phyloP scores from a whole-genome alignment of 2,888 invertebrate species.

The Pristionchus maxplancki region DNA sequence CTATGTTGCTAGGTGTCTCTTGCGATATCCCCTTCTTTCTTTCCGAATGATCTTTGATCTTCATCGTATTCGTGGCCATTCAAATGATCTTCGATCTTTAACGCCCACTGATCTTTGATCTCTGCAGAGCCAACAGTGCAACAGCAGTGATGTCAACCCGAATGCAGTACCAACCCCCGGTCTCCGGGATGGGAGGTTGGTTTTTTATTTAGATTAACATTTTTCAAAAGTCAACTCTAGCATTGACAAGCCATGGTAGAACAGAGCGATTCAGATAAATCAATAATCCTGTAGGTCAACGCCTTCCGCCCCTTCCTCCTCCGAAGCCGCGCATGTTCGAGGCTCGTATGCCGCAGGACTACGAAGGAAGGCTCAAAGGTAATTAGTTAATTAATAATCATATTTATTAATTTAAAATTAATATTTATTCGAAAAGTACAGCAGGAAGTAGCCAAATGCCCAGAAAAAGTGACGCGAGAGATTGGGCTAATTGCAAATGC shows the following conservation, averaged over 20 bases:
- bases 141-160: constrained; percentile 22
- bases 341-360: constrained; percentile 15
- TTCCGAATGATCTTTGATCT: not conserved
- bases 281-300: not conserved
- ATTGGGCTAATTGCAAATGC: not conserved
- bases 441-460: not conserved
- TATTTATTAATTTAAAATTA: not conserved
- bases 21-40: not conserved
- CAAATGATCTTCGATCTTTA: too few relatives aligned
- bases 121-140: not conserved
- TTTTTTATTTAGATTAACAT: not conserved
- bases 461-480: not conserved
- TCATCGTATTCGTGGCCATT: too few relatives aligned
- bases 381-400: not conserved
- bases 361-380: constrained; percentile 10
- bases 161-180: constrained; percentile 37
- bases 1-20: not conserved
- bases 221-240: too few relatives aligned
- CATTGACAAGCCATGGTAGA: too few relatives aligned
- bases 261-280: not conserved
- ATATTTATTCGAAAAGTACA: not conserved
- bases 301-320: not conserved
- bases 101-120: constrained; percentile 38
- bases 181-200: constrained; percentile 11
- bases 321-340: constrained; percentile 26